These are phyloP conservation scores for Patella pellucida DNA, from an alignment of 2,888 invertebrate species.

Conservation along the genomic window DNA sequence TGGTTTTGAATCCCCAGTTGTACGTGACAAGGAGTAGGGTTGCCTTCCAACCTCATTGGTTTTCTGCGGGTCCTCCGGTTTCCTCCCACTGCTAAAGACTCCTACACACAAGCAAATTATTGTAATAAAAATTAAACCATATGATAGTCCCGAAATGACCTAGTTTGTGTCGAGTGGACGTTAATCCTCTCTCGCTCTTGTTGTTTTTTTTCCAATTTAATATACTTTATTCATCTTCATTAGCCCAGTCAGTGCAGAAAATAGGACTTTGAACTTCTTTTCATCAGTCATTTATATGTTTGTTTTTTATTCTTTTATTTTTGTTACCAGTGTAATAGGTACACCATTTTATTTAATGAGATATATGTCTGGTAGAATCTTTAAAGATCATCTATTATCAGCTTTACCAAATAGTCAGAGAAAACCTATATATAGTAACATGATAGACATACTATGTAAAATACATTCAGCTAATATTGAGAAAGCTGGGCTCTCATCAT, in stretches of 20 bases:
- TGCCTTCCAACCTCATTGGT: too few species aligned
- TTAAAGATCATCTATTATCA: slow-evolving; percentile 64
- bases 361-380: slow-evolving; percentile 69
- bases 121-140: too few species aligned
- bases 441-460: slow-evolving; percentile 63
- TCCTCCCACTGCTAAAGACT: too few species aligned
- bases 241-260: neutral
- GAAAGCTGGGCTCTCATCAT: slow-evolving; percentile 65
- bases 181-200: too few species aligned
- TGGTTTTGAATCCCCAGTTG: too few species aligned
- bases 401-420: slow-evolving; percentile 60
- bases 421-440: slow-evolving; percentile 56
- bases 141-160: too few species aligned
- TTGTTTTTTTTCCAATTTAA: too few species aligned
- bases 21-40: too few species aligned
- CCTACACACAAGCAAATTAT: too few species aligned
- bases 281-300: neutral
- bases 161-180: too few species aligned
- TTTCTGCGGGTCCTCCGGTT: too few species aligned
- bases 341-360: slow-evolving; percentile 73
- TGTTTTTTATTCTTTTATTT: neutral
- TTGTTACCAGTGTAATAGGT: slow-evolving; percentile 67
- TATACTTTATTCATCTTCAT: neutral
- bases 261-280: neutral
- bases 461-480: slow-evolving; percentile 70